Conservation (phyloP, 2,797 vertebrate genomes). For the Sphenodon punctatus region DNA sequence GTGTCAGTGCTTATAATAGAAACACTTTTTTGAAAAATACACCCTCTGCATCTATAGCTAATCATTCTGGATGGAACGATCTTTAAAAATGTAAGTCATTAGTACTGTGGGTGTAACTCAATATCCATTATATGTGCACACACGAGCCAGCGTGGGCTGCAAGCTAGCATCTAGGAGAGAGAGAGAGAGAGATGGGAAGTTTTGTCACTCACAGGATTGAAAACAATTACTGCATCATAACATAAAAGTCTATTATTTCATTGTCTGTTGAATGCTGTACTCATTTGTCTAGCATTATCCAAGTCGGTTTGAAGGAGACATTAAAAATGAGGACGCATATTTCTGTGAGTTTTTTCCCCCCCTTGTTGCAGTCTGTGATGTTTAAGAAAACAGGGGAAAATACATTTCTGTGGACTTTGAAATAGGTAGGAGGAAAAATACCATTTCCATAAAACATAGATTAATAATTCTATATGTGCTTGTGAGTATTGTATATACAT, state of each 20-base stretch:
- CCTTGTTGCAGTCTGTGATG: slow-evolving; percentile 57
- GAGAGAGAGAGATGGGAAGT: not conserved
- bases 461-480: too few species aligned
- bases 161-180: not conserved
- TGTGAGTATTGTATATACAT: too few species aligned
- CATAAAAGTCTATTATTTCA: slow-evolving; percentile 9
- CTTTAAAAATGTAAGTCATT: not conserved
- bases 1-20: not conserved
- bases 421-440: slow-evolving; percentile 8
- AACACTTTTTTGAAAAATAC: not conserved
- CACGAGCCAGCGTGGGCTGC: not conserved
- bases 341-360: slow-evolving; percentile 17
- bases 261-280: slow-evolving; percentile 31
- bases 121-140: not conserved
- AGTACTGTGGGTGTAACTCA: not conserved
- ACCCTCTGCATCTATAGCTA: not conserved
- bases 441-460: not conserved
- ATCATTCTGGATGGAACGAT: not conserved
- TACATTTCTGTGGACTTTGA: not conserved
- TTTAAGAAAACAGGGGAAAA: not conserved
- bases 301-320: slow-evolving; percentile 13
- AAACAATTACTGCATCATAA: not conserved
- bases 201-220: not conserved
- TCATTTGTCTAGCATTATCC: slow-evolving; percentile 35
- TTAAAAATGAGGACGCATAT: slow-evolving; percentile 22